A percentile compares a stretch with the other conserved stretches of the same genome.
phyloP scores from a whole-genome alignment of 1,140 invertebrate genomes.

The Bombus turneri region DNA sequence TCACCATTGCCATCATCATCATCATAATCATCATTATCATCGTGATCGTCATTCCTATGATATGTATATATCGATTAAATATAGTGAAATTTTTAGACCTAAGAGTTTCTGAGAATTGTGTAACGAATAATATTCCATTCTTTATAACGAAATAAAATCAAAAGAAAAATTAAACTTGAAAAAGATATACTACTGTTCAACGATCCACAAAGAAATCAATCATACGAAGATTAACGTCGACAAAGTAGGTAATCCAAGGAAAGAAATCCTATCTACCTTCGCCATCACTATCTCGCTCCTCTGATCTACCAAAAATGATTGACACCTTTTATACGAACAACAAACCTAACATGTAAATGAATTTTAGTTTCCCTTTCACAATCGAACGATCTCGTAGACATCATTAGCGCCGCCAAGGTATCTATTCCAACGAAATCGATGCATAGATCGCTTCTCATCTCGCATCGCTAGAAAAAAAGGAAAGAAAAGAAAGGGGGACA shows the following conservation, averaged over 20 bases:
- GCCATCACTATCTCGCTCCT: not conserved
- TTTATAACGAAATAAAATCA: not conserved
- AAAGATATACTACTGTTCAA: not conserved
- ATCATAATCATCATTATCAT: constrained; percentile 7
- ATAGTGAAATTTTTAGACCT: too few relatives aligned
- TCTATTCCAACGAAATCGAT: not conserved
- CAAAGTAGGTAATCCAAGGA: not conserved
- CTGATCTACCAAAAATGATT: not conserved
- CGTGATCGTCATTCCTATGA: constrained; percentile 48
- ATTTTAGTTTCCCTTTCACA: not conserved
- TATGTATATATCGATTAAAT: not conserved
- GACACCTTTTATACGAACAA: not conserved
- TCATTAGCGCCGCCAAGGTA: not conserved
- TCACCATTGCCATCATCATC: not conserved
- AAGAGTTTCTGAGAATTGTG: not conserved
- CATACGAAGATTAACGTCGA: not conserved
- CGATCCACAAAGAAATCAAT: not conserved
- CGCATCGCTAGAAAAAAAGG: too few relatives aligned
- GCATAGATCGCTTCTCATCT: not conserved
- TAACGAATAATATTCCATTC: not conserved
- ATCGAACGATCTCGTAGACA: not conserved
- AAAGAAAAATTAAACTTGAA: not conserved
- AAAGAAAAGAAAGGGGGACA: rapidly evolving
- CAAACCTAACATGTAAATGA: not conserved
- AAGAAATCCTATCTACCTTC: not conserved